phyloP scores from a whole-genome alignment of 2,888 invertebrate genomes.

The Craniophora ligustri region DNA sequence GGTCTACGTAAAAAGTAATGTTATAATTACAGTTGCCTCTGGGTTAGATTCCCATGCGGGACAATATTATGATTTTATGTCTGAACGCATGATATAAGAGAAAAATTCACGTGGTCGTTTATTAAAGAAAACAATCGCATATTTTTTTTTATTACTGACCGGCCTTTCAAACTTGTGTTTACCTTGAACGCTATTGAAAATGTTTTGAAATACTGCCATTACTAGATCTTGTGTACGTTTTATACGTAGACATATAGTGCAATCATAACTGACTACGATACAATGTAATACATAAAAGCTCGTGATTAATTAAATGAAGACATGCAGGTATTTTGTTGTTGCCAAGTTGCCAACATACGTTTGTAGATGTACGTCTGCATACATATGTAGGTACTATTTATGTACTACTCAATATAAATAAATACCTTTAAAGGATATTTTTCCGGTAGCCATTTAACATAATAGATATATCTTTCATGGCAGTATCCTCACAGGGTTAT shows the following conservation, averaged over 20 bases:
- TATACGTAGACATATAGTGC: constrained; percentile 8
- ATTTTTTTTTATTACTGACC: constrained; percentile 12
- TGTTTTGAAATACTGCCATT: constrained; percentile 29
- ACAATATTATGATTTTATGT: no score
- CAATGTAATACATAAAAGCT: constrained; percentile 4
- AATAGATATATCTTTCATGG: no score
- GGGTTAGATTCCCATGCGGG: no score
- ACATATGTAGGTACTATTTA: no score
- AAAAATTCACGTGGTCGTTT: no score
- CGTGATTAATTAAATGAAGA: constrained; percentile 11
- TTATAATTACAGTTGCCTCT: no score
- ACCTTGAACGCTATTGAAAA: constrained; percentile 35
- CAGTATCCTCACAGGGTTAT: no score
- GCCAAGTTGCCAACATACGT: background rate
- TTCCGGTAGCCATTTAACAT: constrained; percentile 59
- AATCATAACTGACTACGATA: constrained; percentile 14
- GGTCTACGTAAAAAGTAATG: no score
- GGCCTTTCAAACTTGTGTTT: constrained; percentile 20
- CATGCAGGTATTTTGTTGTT: constrained; percentile 4
- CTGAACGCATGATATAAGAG: no score
- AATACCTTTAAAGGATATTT: constrained; percentile 30
- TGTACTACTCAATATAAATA: background rate
- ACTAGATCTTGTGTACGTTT: constrained; percentile 1
- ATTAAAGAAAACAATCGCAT: background rate
- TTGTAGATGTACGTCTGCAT: no score